Evolutionary conservation across 2,888 invertebrate genomes (phyloP).

Genomic region (Chorisops tibialis): DNA sequence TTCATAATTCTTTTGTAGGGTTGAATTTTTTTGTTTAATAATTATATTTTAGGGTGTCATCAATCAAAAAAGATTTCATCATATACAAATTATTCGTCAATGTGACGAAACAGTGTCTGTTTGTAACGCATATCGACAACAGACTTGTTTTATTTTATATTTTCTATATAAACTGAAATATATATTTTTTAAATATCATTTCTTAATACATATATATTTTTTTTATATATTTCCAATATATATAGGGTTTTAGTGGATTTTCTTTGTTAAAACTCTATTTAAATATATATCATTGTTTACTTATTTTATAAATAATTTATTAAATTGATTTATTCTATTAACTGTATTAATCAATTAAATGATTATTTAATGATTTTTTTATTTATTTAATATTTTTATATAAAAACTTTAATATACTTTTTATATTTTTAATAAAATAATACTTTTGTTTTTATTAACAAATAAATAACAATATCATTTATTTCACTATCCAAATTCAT

Average conservation of each 20-base stretch:
- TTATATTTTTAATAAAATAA: constrained; percentile 6
- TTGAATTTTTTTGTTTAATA: constrained; percentile 25
- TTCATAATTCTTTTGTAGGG: constrained; percentile 13
- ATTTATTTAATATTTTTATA: constrained; percentile 9
- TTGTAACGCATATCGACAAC: constrained; percentile 49
- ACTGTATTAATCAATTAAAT: constrained; percentile 19
- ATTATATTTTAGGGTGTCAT: constrained; percentile 26
- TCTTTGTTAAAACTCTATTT: constrained; percentile 17
- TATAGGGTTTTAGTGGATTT: constrained; percentile 14
- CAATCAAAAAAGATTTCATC: constrained; percentile 32
- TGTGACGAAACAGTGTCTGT: constrained; percentile 54
- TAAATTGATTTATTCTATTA: constrained; percentile 16
- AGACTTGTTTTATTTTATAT: constrained; percentile 39
- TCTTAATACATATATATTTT: neutral
- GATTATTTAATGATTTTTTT: constrained; percentile 18
- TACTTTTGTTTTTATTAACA: constrained; percentile 7
- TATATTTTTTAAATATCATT: constrained; percentile 3
- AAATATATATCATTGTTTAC: constrained; percentile 22
- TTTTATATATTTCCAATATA: constrained; percentile 8
- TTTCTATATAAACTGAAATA: constrained; percentile 12
- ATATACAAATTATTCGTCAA: constrained; percentile 51
- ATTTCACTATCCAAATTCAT: constrained; percentile 1
- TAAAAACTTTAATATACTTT: constrained; percentile 9
- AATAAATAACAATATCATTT: constrained; percentile 13
- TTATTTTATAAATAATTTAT: constrained; percentile 24